Base-by-base conservation (phyloP, 2,888 invertebrate genomes). In the Acleris holmiana region DNA sequence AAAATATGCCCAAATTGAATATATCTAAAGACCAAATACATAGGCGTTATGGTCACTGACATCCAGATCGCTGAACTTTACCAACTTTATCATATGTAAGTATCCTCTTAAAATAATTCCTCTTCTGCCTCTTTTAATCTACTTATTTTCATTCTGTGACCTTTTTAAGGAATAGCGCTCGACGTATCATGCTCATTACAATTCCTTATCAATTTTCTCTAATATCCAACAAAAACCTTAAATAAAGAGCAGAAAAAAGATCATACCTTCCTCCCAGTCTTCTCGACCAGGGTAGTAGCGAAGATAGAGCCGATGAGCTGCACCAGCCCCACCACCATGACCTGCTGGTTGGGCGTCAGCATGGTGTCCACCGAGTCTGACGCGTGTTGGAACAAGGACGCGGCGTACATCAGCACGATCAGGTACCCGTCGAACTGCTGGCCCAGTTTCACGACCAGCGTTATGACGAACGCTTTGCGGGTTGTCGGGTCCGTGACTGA, bases 381-480 rank as follows among this genome's bases (percentile, higher is more conserved):
- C 0, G 91, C 91, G n/a, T 72, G 71, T 67, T 85, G 84, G 72
- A 91, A 91, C 21, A 92, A 86, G 69, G 82, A 83, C 0, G 91
- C 88, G 0, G 91, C 89, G 76, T 84, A 92, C 59, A 92, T 90
- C 17, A 92, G 82, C 2, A 91, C 89, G 60, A 91, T 91, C 25
- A 92, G 83, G 73, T 91, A 91, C 0, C 92, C 92, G 68, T 91
- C 86, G 71, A 92, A 91, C 68, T 92, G 92, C 68, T 92, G 92
- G 0, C 91, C 82, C 29, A 92, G 87, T 71, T 91, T 91, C 57
- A 92, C 88, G 6, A 91, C 82, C 6, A 89, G 63, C 0, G 91
- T 90, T 53, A 92, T 90, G 69, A 89, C 84, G 75, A 92, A 91
- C 1, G 91, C 91, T 71, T 87, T 90, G 61, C 86, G 78, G 0